A percentile compares a stretch with the other conserved stretches of the same genome.
Evolutionary conservation across 2,888 invertebrate species (phyloP).

Genomic region (Siphlonurus alternatus): DNA sequence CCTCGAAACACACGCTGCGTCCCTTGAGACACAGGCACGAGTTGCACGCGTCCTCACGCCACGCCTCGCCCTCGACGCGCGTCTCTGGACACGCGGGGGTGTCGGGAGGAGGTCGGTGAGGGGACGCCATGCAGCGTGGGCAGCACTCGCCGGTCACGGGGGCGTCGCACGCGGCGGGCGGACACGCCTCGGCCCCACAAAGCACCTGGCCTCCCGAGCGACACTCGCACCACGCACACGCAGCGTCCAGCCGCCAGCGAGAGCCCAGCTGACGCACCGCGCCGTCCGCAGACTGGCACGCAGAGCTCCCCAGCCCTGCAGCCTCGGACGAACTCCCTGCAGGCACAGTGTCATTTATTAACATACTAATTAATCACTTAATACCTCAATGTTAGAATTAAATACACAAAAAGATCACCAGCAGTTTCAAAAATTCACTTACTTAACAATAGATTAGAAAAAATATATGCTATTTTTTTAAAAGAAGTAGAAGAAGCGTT

Average conservation of each 20-base stretch:
- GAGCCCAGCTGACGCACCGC: conserved; percentile 29
- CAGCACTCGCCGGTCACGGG: conserved; percentile 19
- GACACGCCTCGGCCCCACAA: conserved; percentile 28
- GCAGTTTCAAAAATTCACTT: too few species aligned
- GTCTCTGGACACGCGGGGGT: conserved; percentile 8
- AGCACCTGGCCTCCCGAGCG: conserved; percentile 28
- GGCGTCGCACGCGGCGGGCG: conserved; percentile 28
- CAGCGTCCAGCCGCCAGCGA: conserved; percentile 27
- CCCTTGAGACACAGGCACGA: conserved; percentile 30
- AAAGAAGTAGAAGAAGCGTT: too few species aligned
- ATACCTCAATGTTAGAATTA: too few species aligned
- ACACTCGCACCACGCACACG: conserved; percentile 32
- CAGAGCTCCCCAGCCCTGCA: conserved; percentile 3
- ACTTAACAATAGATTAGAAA: too few species aligned
- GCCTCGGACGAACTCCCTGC: conserved; percentile 1
- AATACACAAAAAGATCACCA: too few species aligned
- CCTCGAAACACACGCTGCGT: conserved; percentile 27
- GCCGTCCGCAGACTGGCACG: conserved; percentile 18
- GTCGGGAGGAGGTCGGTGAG: neutral
- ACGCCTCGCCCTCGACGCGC: conserved; percentile 23
- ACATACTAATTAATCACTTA: too few species aligned
- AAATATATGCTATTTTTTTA: too few species aligned
- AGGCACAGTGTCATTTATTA: too few species aligned
- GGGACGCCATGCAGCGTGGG: conserved; percentile 13
- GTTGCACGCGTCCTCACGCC: conserved; percentile 28